Conservation (phyloP, 2,113 vertebrate species). For the Catharus bicknelli region DNA sequence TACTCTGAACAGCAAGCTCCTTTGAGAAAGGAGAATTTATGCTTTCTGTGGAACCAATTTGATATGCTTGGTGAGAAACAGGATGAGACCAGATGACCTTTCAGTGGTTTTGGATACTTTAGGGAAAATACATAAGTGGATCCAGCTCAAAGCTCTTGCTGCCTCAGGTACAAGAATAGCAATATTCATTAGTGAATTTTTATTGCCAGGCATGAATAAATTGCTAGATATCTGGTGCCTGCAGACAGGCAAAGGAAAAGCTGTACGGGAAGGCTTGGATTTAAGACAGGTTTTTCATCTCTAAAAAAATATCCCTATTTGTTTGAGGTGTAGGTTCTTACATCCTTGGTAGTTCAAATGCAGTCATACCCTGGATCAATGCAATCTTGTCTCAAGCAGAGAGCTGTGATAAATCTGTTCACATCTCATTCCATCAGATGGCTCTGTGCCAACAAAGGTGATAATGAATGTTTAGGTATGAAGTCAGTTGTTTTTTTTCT, state of each 20-base stretch:
- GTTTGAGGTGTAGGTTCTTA: not conserved
- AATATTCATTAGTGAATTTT: slow-evolving; percentile 28
- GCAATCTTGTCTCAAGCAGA: not conserved
- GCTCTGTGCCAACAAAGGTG: not conserved
- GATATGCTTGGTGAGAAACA: not conserved
- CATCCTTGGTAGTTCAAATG: slow-evolving; percentile 9
- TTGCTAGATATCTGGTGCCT: slow-evolving; percentile 24
- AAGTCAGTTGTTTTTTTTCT: slow-evolving; percentile 7
- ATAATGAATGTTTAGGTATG: slow-evolving; percentile 8
- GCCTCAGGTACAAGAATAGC: not conserved
- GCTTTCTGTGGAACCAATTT: not conserved
- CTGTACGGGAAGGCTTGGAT: slow-evolving; percentile 16
- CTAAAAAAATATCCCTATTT: not conserved
- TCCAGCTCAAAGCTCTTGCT: not conserved
- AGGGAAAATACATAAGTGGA: not conserved
- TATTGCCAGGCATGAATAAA: slow-evolving; percentile 38
- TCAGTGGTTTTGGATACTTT: not conserved
- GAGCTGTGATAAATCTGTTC: slow-evolving; percentile 17
- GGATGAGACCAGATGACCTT: not conserved
- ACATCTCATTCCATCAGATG: not conserved
- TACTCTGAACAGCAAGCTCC: not conserved
- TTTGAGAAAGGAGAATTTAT: not conserved
- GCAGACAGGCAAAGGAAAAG: slow-evolving; percentile 22
- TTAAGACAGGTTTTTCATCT: not conserved
- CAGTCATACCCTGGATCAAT: slow-evolving; percentile 22